These are phyloP conservation scores for Penaeus indicus DNA, from an alignment of 1,140 invertebrate species.

Conservation along the genomic window DNA sequence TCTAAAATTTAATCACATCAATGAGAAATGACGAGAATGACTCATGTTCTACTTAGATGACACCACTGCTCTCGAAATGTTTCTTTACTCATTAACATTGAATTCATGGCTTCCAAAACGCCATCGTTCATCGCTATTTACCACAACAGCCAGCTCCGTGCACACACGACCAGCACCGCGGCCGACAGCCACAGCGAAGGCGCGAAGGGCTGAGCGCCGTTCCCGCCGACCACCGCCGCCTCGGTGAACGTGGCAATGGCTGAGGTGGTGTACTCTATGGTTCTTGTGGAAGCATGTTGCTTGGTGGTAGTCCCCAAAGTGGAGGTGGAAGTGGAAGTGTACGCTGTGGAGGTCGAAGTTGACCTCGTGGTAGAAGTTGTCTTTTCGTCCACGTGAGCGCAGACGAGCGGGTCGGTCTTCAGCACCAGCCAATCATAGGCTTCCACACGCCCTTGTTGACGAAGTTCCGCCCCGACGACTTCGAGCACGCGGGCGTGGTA, in stretches of 20 bases:
- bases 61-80: no score
- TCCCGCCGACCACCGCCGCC: no score
- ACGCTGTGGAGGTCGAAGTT: background rate
- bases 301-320: background rate
- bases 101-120: no score
- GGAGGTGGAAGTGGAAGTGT: background rate
- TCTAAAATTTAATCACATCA: no score
- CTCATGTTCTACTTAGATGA: no score
- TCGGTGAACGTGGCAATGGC: background rate
- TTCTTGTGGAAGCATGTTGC: background rate
- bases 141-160: no score
- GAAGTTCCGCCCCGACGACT: constrained; percentile 80
- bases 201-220: no score
- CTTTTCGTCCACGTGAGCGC: background rate
- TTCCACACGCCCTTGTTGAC: constrained; percentile 77
- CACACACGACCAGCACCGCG: no score
- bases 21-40: no score
- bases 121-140: no score
- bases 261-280: constrained; percentile 14
- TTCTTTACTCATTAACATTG: no score
- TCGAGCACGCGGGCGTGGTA: constrained; percentile 82
- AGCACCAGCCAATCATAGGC: constrained; percentile 86
- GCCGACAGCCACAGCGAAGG: no score
- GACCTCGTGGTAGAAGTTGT: background rate
- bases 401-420: constrained; percentile 76